phyloP scores from a whole-genome alignment of 2,888 invertebrate species.

The Eurois occulta region DNA sequence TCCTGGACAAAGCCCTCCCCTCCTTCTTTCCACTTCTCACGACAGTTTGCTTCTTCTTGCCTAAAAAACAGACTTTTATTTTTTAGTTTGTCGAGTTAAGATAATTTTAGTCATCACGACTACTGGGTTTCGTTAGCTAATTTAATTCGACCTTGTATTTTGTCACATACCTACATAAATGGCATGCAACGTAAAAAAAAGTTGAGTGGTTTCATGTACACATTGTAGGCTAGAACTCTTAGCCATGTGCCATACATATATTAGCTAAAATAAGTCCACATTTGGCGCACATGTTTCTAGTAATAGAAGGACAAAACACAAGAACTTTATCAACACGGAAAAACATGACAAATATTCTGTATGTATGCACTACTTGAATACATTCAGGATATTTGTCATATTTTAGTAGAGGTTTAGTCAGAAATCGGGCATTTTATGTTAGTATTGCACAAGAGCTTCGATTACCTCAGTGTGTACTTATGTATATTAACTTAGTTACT shows the following conservation, averaged over 20 bases:
- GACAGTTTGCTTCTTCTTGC: too few species aligned
- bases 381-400: not conserved
- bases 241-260: conserved; percentile 16
- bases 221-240: conserved; percentile 1
- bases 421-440: conserved; percentile 36
- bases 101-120: not conserved
- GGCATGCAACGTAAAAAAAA: not conserved
- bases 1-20: too few species aligned
- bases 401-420: conserved; percentile 1
- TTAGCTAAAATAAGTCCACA: conserved; percentile 15
- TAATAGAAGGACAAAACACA: conserved; percentile 13
- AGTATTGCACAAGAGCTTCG: conserved; percentile 46
- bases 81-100: not conserved
- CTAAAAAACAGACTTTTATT: not conserved
- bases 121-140: not conserved
- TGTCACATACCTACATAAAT: not conserved
- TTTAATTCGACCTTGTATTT: not conserved
- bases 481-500: conserved; percentile 19
- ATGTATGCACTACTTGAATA: not conserved
- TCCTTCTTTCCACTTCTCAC: too few species aligned
- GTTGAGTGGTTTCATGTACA: not conserved
- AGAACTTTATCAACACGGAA: not conserved
- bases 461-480: conserved; percentile 66
- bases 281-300: conserved; percentile 51
- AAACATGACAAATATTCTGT: not conserved